phyloP scores from a whole-genome alignment of 2,113 vertebrate species.

The human region DNA sequence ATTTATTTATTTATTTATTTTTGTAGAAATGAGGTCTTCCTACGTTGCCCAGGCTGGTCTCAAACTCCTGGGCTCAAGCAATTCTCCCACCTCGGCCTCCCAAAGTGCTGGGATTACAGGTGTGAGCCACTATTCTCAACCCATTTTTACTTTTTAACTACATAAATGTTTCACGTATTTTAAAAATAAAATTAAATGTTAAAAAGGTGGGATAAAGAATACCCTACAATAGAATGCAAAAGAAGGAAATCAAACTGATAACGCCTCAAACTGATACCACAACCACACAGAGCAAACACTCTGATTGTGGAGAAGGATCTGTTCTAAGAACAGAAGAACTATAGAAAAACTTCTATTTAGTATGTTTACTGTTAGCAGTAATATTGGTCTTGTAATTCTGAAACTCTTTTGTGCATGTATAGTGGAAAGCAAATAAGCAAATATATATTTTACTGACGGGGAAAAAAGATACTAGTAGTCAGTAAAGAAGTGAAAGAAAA shows the following conservation, averaged over 20 bases:
- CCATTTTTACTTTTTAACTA: not conserved
- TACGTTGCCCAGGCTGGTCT: no score
- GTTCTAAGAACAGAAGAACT: not conserved
- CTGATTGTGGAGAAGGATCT: no score
- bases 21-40: no score
- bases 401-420: not conserved
- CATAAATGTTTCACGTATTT: not conserved
- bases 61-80: no score
- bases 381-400: not conserved
- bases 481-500: constrained; percentile 32
- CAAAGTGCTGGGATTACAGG: no score
- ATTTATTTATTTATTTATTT: no score
- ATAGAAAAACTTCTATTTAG: not conserved
- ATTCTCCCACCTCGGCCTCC: no score
- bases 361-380: not conserved
- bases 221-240: not conserved
- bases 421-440: constrained; percentile 8
- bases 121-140: no score
- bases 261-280: not conserved
- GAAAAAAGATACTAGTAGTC: not conserved
- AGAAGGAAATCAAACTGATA: not conserved
- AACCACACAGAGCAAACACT: not conserved
- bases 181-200: not conserved
- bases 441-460: constrained; percentile 7
- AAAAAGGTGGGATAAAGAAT: not conserved